Percentiles rank a stretch among this genome's conserved stretches.
Conservation (phyloP, 1,140 invertebrate species). For the Meteorus sp. region DNA sequence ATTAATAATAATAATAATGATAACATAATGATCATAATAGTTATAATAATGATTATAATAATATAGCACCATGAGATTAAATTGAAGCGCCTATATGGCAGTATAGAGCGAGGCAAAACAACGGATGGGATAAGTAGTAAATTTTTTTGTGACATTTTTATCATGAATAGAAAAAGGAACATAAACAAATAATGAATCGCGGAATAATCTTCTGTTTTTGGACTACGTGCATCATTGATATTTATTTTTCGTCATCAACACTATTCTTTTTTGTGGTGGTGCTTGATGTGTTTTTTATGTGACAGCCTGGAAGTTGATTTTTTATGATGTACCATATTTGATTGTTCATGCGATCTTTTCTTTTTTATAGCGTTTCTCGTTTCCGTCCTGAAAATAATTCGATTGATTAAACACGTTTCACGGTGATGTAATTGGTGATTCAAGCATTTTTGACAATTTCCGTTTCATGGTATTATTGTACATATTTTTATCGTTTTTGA, state of each 20-base stretch:
- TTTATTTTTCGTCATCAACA: slow-evolving; percentile 21
- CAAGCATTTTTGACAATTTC: slow-evolving; percentile 1
- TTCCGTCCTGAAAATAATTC: slow-evolving; percentile 53
- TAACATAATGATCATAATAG: not conserved
- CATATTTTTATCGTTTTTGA: not conserved
- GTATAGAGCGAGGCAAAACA: too few relatives aligned
- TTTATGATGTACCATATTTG: slow-evolving; percentile 43
- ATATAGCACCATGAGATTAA: slow-evolving; percentile 43
- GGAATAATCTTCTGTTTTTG: not conserved
- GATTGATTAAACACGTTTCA: slow-evolving; percentile 13
- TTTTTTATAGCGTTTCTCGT: slow-evolving; percentile 44
- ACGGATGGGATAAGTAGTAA: too few relatives aligned
- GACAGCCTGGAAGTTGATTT: slow-evolving; percentile 44
- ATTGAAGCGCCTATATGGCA: not conserved
- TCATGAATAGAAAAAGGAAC: not conserved
- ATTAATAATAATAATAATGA: too few relatives aligned
- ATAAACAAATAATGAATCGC: slow-evolving; percentile 2
- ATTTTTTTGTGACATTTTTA: not conserved
- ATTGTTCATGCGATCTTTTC: slow-evolving; percentile 43
- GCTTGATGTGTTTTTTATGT: slow-evolving; percentile 46
- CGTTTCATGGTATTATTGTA: not conserved
- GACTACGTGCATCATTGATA: not conserved
- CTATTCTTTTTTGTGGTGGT: slow-evolving; percentile 51
- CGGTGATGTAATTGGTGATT: not conserved
- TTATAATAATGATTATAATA: not conserved